phyloP scores from a whole-genome alignment of 2,888 invertebrate species.

The Drosophila pseudotalamancana region DNA sequence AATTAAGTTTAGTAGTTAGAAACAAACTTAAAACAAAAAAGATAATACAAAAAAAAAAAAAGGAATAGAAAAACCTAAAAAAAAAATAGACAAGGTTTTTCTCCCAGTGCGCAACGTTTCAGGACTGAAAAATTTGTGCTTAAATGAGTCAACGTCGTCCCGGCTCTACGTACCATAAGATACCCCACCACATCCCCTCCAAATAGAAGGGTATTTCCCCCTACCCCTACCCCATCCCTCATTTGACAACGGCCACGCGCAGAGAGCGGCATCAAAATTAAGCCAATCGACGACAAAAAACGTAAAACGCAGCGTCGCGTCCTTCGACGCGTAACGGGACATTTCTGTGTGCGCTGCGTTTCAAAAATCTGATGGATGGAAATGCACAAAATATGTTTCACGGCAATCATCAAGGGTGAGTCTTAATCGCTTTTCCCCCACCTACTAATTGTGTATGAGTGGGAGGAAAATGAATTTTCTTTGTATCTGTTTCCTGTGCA shows the following conservation, averaged over 20 bases:
- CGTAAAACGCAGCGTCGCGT: constrained; percentile 75
- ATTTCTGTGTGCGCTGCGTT: constrained; percentile 80
- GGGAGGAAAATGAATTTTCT: not conserved
- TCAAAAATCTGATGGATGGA: constrained; percentile 85
- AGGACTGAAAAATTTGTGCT: constrained; percentile 36
- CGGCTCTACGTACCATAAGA: constrained; percentile 19
- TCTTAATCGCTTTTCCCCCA: constrained; percentile 22
- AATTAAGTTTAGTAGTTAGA: constrained; percentile 77
- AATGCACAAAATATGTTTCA: constrained; percentile 86
- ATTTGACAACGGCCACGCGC: constrained; percentile 69
- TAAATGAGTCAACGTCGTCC: constrained; percentile 44
- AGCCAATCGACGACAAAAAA: constrained; percentile 71
- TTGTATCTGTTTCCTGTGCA: too few species aligned
- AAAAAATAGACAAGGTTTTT: constrained; percentile 16
- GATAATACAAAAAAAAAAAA: constrained; percentile 21
- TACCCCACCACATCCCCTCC: constrained; percentile 12
- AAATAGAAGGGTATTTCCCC: too few species aligned
- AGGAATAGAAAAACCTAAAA: constrained; percentile 21
- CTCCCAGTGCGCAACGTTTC: constrained; percentile 21
- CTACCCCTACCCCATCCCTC: not conserved
- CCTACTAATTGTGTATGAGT: too few species aligned
- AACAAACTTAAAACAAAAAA: constrained; percentile 40
- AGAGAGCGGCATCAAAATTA: constrained; percentile 79
- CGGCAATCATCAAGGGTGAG: constrained; percentile 86
- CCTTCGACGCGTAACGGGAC: constrained; percentile 73